Base-by-base conservation (phyloP, 2,888 invertebrate genomes). In the Vanessa cardui region DNA sequence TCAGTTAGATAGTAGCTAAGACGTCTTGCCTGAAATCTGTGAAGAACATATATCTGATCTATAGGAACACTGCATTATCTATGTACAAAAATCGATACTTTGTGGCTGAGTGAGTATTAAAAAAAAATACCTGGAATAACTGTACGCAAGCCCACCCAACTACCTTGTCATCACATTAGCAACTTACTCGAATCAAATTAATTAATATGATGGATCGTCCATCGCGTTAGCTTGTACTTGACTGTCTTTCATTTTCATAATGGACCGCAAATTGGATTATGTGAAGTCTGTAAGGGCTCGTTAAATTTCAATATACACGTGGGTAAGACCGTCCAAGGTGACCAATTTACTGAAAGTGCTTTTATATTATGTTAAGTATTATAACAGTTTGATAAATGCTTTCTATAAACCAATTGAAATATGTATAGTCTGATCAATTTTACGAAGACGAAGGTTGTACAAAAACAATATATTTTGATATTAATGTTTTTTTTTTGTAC, bases 181-280 rank as follows among this genome's bases (percentile, higher is more conserved):
- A 70, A 65, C 62, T 61, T 70, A 59, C 62, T 66, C 64, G 71
- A 64, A 70, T 69, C 61, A 71, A 70, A 73, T 74, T 74, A 74
- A 71, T 73, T 74, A 73, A 71, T 73, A 59, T 73, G 74, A 74
- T 74, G 74, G 71, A 74, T 74, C 68, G 73, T 71, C 64, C 64
- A 71, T 66, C 68, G 62, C 64, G 63, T 54, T 47, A 33, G 66
- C 54, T 66, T 68, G 64, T 56, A 74, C 70, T 66, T 71, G 73
- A 8, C 64, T 63, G 71, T 66, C 71, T 74, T 74, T 74, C 71
- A 74, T 73, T 74, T 74, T 71, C 73, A 73, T 74, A 71, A 74
- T 74, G 73, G 74, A 56, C 63, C 31, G 71, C 71, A 74, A 74
- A 74, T 73, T 74, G 74, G 70, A 74, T 74, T 74, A 74, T 73